These are phyloP conservation scores for Rhadina sibilatrix DNA, from an alignment of 2,113 vertebrate species.

Conservation along the genomic window DNA sequence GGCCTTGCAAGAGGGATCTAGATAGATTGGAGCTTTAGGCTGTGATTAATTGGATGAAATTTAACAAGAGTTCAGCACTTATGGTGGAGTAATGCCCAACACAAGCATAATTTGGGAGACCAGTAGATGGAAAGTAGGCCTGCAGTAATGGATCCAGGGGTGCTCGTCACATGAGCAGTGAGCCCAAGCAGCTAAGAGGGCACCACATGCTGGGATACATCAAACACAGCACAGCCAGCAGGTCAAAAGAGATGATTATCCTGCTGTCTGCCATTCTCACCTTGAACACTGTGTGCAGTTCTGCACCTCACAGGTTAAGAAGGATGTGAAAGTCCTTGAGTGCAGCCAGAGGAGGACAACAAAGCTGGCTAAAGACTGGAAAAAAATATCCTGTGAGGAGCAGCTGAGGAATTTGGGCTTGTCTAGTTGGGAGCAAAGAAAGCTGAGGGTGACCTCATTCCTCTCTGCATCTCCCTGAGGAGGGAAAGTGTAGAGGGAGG, in stretches of 20 bases:
- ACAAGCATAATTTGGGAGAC: not conserved
- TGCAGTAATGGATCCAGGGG: not conserved
- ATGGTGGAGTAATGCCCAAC: too few species aligned
- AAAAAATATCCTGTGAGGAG: not conserved
- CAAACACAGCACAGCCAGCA: not conserved
- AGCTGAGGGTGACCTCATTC: not conserved
- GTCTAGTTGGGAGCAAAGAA: not conserved
- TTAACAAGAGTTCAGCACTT: not conserved
- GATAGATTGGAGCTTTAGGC: not conserved
- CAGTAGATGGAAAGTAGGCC: not conserved
- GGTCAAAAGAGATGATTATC: not conserved
- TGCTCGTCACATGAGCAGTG: not conserved
- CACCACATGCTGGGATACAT: too few species aligned
- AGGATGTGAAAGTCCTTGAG: not conserved
- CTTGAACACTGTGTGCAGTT: not conserved
- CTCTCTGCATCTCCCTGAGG: not conserved
- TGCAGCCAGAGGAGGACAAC: not conserved
- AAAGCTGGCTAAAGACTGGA: not conserved
- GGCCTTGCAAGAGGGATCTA: not conserved
- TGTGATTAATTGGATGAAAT: not conserved
- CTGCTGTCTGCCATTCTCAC: not conserved
- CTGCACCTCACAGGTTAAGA: not conserved
- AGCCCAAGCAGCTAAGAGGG: not conserved
- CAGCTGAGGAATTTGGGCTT: not conserved
- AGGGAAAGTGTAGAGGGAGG: not conserved